These are phyloP conservation scores for Aphelocoma californica DNA, from an alignment of 2,797 vertebrate species.

Conservation along the genomic window DNA sequence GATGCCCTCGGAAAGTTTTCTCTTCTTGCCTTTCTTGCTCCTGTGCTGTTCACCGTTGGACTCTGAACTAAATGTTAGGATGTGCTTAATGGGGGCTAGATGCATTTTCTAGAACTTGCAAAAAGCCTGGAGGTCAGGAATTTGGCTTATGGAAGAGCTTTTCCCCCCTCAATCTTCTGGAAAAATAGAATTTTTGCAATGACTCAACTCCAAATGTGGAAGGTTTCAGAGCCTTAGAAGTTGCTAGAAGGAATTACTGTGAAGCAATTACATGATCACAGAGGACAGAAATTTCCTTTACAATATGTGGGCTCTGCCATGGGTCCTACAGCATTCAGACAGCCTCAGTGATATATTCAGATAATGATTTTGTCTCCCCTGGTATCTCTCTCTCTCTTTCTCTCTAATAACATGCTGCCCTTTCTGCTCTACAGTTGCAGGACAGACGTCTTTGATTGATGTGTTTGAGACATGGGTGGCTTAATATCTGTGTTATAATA, in stretches of 20 bases:
- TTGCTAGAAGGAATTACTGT: background rate
- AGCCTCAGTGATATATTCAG: background rate
- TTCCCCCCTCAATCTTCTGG: background rate
- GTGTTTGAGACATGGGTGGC: conserved; percentile 31
- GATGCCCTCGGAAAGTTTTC: conserved; percentile 64
- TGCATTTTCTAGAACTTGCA: background rate
- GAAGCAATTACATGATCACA: background rate
- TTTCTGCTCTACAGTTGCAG: conserved; percentile 23
- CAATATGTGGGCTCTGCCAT: background rate
- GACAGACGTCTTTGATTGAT: conserved; percentile 38
- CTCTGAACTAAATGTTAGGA: background rate
- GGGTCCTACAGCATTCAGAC: background rate
- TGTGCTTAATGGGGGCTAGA: background rate
- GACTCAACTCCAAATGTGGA: background rate
- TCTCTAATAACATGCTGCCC: conserved; percentile 19
- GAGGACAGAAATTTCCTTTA: conserved; percentile 5
- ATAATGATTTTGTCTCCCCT: conserved; percentile 34
- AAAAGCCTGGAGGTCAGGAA: background rate
- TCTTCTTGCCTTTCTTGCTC: conserved; percentile 27
- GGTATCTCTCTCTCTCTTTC: background rate
- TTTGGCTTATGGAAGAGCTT: background rate
- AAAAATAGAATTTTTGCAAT: background rate
- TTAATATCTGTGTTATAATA: conserved; percentile 41
- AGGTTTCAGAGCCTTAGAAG: background rate
- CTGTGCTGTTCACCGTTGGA: background rate